Percentiles rank a stretch among this genome's conserved stretches.
Conservation (phyloP, 1,140 invertebrate species). For the Leptinotarsa defecta region DNA sequence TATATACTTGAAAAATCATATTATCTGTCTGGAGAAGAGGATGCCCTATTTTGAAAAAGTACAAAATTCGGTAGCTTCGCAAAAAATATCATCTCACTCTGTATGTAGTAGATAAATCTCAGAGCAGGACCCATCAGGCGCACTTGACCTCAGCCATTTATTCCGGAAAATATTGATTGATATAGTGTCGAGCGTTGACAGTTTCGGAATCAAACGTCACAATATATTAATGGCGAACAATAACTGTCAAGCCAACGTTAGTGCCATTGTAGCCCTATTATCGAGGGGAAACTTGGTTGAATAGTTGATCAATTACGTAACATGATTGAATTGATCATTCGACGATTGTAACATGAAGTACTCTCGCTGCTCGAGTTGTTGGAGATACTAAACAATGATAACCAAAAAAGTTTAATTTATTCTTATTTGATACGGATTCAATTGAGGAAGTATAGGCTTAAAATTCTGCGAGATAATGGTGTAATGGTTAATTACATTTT, state of each 20-base stretch:
- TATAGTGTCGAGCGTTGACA: conserved; percentile 15
- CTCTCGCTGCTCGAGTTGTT: background rate
- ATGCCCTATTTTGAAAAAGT: too few relatives aligned
- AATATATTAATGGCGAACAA: conserved; percentile 15
- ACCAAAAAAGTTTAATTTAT: too few relatives aligned
- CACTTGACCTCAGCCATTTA: conserved; percentile 13
- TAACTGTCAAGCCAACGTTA: conserved; percentile 9
- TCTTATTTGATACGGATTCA: too few relatives aligned
- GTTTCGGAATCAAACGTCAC: conserved; percentile 8
- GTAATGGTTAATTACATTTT: too few relatives aligned
- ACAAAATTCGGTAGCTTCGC: too few relatives aligned
- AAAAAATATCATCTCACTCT: background rate
- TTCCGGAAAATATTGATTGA: conserved; percentile 22
- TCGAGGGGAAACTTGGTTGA: background rate
- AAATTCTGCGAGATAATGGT: too few relatives aligned
- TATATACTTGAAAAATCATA: too few relatives aligned
- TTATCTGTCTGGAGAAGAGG: too few relatives aligned
- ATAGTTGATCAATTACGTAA: conserved; percentile 7
- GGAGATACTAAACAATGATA: too few relatives aligned
- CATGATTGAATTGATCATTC: conserved; percentile 8
- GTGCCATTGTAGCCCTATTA: conserved; percentile 14
- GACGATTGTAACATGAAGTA: background rate
- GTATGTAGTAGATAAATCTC: conserved; percentile 4
- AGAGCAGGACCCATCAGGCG: conserved; percentile 18
- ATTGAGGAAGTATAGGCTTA: too few relatives aligned